Evolutionary conservation across 23 tunicate species (phyloP).

Genomic region (Halocynthia roretzi): DNA sequence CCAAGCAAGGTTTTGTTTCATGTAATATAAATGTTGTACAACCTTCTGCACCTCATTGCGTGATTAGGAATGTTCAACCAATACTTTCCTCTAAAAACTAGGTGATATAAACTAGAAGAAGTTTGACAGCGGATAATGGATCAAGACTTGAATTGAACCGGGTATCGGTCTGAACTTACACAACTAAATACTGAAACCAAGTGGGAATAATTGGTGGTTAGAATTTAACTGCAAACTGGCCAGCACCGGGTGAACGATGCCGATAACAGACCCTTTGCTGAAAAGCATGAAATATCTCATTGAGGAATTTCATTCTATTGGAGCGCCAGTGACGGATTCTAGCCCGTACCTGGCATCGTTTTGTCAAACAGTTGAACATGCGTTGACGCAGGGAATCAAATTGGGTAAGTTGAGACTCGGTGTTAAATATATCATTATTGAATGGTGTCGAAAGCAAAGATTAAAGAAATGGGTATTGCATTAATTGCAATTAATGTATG

Average conservation of each 20-base stretch:
- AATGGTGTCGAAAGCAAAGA: not conserved
- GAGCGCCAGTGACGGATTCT: constrained; percentile 48
- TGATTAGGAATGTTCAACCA: no score
- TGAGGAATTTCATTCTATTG: constrained; percentile 66
- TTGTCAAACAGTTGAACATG: constrained; percentile 66
- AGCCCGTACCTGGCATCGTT: constrained; percentile 71
- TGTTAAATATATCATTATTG: not conserved
- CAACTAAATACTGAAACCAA: no score
- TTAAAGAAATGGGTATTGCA: not conserved
- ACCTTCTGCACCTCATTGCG: no score
- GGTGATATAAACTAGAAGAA: no score
- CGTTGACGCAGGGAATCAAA: constrained; percentile 79
- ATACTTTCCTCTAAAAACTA: no score
- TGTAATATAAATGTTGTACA: no score
- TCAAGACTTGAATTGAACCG: no score
- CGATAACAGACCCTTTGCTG: constrained; percentile 69
- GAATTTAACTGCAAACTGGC: no score
- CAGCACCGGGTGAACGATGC: constrained; percentile 14
- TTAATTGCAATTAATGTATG: not conserved
- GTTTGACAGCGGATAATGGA: no score
- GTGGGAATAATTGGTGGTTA: no score
- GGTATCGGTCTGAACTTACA: no score
- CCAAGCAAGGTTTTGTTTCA: no score
- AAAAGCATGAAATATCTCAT: constrained; percentile 73
- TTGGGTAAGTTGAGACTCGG: constrained; percentile 21